Base-by-base conservation (phyloP, 2,113 vertebrate species). In the Nothocercus nigrocapillus region DNA sequence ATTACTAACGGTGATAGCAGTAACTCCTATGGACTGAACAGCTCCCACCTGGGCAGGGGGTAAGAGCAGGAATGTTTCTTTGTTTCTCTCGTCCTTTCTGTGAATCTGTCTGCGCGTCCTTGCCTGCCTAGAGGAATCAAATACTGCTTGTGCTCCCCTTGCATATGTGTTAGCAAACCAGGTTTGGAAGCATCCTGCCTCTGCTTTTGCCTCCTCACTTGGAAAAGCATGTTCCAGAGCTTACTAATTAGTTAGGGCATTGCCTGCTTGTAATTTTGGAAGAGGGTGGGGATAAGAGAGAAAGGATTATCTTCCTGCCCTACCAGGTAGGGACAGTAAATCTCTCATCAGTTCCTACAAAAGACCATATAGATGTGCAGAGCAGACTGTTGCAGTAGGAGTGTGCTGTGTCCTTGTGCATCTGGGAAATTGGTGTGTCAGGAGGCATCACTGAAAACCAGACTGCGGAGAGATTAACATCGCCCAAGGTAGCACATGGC, bases 1-100 rank as follows among this genome's bases (percentile, higher is more conserved):
- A 98, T 99, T 96, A 98, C 99, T 95, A 99, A 99, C 13, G 98
- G 99, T 94, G 99, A 99, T 97, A 98, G 98, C 98, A 98, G 98
- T 97, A 98, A 98, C 96, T 98, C 98, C 63, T 99, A 98, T 98
- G 98, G 98, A 67, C 98, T 99, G 92, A 99, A 98, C 98, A 99
- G 98, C 97, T 98, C 98, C 95, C 97, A 98, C 89, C 97, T 98
- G 96, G 98, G 98, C 97, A 99, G 98, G 96, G 98, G 98, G 98
- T 98, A 98, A 98, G 97, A 97, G 96, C 93, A 97, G 97, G 96
- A 93, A 89, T 69, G 75, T 91, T 95, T 89, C 85, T 95, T 89
- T 93, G 82, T 90, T 92, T 91, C 76, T 8, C 20, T 85, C 2
- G 0, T 45, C 80, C 47, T 94, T 78, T 32, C 19, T 42, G 34